A percentile compares a stretch with the other conserved stretches of the same genome.
phyloP scores from a whole-genome alignment of 2,113 vertebrate genomes.

The human (Homo sapiens) region DNA sequence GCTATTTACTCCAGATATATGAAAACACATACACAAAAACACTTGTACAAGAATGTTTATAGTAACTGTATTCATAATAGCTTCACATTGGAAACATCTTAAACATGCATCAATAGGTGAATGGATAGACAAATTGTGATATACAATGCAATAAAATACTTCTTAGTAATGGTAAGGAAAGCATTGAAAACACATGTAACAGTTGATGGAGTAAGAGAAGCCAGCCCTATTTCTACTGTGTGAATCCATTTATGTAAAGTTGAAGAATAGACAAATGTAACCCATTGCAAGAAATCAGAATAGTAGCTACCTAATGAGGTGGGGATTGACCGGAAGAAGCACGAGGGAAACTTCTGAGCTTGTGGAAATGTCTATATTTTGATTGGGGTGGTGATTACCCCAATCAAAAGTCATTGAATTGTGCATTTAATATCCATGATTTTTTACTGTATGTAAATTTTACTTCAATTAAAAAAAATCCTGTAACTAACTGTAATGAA shows the following conservation, averaged over 20 bases:
- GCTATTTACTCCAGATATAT: not conserved
- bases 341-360: not conserved
- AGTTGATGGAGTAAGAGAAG: not conserved
- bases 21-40: not conserved
- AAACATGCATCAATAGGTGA: not conserved
- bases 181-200: not conserved
- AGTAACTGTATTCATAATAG: not conserved
- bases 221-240: not conserved
- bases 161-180: not conserved
- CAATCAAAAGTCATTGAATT: not conserved
- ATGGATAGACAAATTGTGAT: not conserved
- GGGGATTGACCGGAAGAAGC: not conserved
- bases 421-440: not conserved
- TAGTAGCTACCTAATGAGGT: not conserved
- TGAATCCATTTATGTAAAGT: not conserved
- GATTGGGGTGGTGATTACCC: not conserved
- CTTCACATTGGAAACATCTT: not conserved
- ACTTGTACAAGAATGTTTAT: not conserved
- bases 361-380: not conserved
- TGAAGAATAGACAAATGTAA: not conserved
- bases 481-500: not conserved
- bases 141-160: not conserved
- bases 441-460: not conserved
- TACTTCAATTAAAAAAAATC: not conserved
- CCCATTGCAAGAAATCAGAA: not conserved